phyloP scores from a whole-genome alignment of 2,888 invertebrate genomes.

The Iselma pallidipennis region DNA sequence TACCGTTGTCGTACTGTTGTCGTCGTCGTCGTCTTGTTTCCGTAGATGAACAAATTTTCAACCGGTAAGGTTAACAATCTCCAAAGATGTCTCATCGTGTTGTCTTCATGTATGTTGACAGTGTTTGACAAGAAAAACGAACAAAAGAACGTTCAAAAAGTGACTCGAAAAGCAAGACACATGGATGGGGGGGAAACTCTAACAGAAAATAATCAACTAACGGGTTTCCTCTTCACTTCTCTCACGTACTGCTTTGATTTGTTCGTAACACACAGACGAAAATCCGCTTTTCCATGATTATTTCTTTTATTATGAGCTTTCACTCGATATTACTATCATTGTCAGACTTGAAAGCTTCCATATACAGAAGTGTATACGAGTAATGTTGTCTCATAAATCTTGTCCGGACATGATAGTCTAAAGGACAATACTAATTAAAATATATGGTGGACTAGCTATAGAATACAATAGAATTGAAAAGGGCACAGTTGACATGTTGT shows the following conservation, averaged over 20 bases:
- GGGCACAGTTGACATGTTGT: too few species aligned
- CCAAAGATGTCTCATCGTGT: conserved; percentile 3
- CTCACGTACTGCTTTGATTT: conserved; percentile 29
- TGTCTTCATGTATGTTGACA: background rate
- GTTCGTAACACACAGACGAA: conserved; percentile 18
- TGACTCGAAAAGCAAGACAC: conserved; percentile 17
- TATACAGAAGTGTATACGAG: background rate
- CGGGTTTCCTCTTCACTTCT: conserved; percentile 20
- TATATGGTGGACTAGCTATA: conserved; percentile 8
- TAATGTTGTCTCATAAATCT: conserved; percentile 12
- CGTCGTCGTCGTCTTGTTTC: too few species aligned
- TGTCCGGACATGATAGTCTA: background rate
- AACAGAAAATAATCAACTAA: conserved; percentile 28
- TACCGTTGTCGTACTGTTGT: too few species aligned
- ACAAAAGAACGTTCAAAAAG: conserved; percentile 18
- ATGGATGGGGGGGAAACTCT: conserved; percentile 16
- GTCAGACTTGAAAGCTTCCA: conserved; percentile 3
- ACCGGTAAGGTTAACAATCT: conserved; percentile 20
- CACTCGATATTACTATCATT: conserved; percentile 20
- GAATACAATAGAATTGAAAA: too few species aligned
- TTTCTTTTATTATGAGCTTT: conserved; percentile 22
- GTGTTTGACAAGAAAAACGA: background rate
- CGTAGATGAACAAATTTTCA: conserved; percentile 21
- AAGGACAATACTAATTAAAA: conserved; percentile 13
- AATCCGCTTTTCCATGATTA: conserved; percentile 25